Conservation (phyloP, 1,140 invertebrate genomes). For the silkworm (Bombyx mori) region DNA sequence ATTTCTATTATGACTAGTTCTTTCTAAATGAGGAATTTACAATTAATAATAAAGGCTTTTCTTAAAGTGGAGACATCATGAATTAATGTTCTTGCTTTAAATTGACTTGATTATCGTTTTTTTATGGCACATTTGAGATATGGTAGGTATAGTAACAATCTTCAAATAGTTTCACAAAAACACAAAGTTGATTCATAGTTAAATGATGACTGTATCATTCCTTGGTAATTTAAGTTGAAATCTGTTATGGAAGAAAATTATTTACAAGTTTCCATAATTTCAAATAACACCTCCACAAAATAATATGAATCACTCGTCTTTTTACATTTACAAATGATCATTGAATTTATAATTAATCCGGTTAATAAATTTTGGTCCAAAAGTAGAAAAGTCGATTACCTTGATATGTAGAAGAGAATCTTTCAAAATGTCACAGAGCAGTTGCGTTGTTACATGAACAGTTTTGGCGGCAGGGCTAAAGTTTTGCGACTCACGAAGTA, state of each 20-base stretch:
- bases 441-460: conserved; percentile 7
- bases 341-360: conserved; percentile 19
- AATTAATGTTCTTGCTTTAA: too few species aligned
- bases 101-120: too few species aligned
- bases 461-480: not conserved
- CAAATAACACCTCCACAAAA: conserved; percentile 36
- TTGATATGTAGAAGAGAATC: conserved; percentile 50
- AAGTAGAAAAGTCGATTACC: conserved; percentile 31
- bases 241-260: conserved; percentile 24
- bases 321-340: conserved; percentile 21
- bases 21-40: too few species aligned
- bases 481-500: conserved; percentile 7
- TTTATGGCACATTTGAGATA: too few species aligned
- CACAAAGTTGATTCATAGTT: not conserved
- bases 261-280: conserved; percentile 59
- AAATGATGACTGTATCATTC: not conserved
- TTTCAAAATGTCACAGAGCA: conserved; percentile 43
- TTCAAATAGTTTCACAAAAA: too few species aligned
- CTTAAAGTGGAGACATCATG: too few species aligned
- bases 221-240: conserved; percentile 6
- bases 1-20: too few species aligned
- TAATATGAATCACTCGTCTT: conserved; percentile 39
- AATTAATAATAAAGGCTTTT: too few species aligned
- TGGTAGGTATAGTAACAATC: too few species aligned
- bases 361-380: conserved; percentile 27